Percentiles rank a stretch among this genome's conserved stretches.
Conservation (phyloP, 2,888 invertebrate species). For the Teleiodes luculella region DNA sequence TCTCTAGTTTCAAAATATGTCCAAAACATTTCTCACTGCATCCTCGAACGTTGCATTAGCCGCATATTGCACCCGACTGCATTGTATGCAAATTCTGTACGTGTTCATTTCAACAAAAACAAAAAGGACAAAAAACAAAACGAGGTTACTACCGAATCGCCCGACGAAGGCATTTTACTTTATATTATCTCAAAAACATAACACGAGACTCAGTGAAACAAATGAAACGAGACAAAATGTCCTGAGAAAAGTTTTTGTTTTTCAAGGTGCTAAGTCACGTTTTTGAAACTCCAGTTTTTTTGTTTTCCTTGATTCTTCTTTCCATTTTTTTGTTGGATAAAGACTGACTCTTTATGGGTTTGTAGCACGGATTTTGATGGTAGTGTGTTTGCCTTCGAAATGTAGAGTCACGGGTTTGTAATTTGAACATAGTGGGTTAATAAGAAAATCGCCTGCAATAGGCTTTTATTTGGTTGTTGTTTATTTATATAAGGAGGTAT, state of each 20-base stretch:
- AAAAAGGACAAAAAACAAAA: conserved; percentile 30
- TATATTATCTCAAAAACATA: conserved; percentile 58
- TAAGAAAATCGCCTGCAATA: too few species aligned
- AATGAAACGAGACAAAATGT: conserved; percentile 48
- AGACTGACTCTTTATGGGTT: not conserved
- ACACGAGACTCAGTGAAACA: too few species aligned
- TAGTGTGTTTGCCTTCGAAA: too few species aligned
- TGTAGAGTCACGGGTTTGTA: too few species aligned
- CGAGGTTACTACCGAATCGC: conserved; percentile 39
- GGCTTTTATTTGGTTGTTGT: too few species aligned
- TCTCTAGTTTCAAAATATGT: conserved; percentile 5
- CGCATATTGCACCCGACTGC: conserved; percentile 66
- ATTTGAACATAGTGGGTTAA: too few species aligned
- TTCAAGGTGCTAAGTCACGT: conserved; percentile 34
- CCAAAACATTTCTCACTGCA: conserved; percentile 26
- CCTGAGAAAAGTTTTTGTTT: conserved; percentile 29
- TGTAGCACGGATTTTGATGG: too few species aligned
- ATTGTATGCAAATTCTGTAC: conserved; percentile 74
- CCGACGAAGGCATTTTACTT: conserved; percentile 48
- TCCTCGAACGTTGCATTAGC: conserved; percentile 44
- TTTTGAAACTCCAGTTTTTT: conserved; percentile 20
- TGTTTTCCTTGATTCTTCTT: not conserved
- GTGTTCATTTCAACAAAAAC: conserved; percentile 67
- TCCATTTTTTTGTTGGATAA: not conserved
- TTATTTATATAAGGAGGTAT: too few species aligned